Base-by-base conservation (phyloP, 2,888 invertebrate species). In the Altica lythri region DNA sequence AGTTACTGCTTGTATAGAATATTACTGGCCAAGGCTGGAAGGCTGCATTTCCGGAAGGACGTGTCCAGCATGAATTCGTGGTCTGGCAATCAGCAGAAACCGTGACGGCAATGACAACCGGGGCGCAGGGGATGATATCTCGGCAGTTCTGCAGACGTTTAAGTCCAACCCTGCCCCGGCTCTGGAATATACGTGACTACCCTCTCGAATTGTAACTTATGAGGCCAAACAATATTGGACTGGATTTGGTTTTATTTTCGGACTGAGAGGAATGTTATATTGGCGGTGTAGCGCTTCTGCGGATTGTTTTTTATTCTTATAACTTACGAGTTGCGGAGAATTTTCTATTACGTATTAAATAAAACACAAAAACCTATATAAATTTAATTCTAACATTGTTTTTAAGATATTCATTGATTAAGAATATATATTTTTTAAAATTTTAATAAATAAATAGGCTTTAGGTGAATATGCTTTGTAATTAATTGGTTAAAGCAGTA, bases 51-150 rank as follows among this genome's bases (percentile, higher is more conserved):
- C 64, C 61, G 58, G 62, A 50, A 65, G 63, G 61, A 75, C 75
- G 74, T 75, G 75, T 72, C 70, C 74, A 64, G 75, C 75, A 75
- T 75, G 69, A 61, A 68, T 67, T 69, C 69, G 68, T 59, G 64
- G 66, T 68, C 49, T 49, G 69, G 72, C 74, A 75, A 74, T 74
- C 74, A 74, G 71, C 68, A 66, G 67, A 55, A 66, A 66, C 66
- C 72, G 74, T 74, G 74, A 74, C 72, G 71, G 66, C 69, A 74
- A 73, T 74, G 71, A 71, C 71, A 73, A 73, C 68, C 58, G 40
- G 43, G 37, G 53, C 60, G 45, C 48, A 37, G 56, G 55, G 65
- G 65, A 67, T 51, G 67, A 69, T 68, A 68, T 69, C n/a, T n/a
- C n/a, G n/a, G n/a, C n/a, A n/a, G n/a, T n/a, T n/a, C 69, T 67